Conservation (phyloP, 1,140 invertebrate species). For the Mya arenaria region DNA sequence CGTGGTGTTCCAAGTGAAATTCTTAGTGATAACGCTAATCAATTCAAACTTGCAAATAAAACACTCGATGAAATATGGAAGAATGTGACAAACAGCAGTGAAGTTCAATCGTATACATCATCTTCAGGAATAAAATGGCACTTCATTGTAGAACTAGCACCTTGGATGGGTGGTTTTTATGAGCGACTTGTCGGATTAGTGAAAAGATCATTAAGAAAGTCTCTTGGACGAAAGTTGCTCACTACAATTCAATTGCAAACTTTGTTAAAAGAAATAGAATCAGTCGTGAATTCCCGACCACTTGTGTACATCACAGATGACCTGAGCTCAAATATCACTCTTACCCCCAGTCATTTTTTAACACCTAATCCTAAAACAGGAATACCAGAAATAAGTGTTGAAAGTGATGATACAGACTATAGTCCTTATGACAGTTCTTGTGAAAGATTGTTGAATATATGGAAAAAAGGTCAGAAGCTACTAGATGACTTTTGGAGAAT, state of each 20-base stretch:
- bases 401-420: not conserved
- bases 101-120: not conserved
- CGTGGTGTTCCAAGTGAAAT: conserved; percentile 28
- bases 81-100: not conserved
- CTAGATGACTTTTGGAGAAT: not conserved
- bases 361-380: conserved; percentile 12
- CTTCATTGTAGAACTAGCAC: not conserved
- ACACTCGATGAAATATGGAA: conserved; percentile 1
- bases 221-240: conserved; percentile 17
- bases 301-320: conserved; percentile 51
- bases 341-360: conserved; percentile 18
- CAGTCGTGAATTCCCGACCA: conserved; percentile 41
- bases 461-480: conserved; percentile 2
- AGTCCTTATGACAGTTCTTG: not conserved
- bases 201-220: conserved; percentile 18
- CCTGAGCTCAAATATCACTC: conserved; percentile 27
- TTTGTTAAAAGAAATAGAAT: conserved; percentile 28
- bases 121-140: not conserved
- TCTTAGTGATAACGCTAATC: conserved; percentile 36
- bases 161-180: conserved; percentile 13
- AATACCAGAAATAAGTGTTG: not conserved
- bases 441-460: not conserved
- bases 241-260: conserved; percentile 32
- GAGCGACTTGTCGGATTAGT: conserved; percentile 11
- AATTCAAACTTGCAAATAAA: conserved; percentile 27